phyloP scores from a whole-genome alignment of 2,888 invertebrate species.

The Drosophila peninsularis region DNA sequence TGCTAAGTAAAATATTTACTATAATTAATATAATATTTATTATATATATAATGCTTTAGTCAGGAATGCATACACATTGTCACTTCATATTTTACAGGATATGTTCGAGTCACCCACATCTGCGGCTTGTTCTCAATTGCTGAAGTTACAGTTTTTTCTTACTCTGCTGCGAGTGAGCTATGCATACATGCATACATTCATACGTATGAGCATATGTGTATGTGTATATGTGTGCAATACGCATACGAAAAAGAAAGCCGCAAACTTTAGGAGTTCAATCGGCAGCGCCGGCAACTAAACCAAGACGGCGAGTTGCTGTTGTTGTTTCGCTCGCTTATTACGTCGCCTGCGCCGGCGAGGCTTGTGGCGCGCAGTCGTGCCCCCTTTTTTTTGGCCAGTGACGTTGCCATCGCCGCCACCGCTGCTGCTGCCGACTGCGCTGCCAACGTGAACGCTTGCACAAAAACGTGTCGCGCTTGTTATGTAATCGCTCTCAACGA shows the following conservation, averaged over 20 bases:
- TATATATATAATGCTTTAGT: too few relatives aligned
- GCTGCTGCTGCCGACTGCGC: slow-evolving; percentile 13
- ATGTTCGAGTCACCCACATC: slow-evolving; percentile 1
- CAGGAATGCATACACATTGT: too few relatives aligned
- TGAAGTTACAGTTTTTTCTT: slow-evolving; percentile 34
- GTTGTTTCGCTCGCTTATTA: slow-evolving; percentile 49
- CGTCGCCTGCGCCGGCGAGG: slow-evolving; percentile 51
- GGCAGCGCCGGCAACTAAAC: slow-evolving; percentile 31
- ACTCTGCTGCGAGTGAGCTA: not conserved
- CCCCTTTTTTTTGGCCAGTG: slow-evolving; percentile 74
- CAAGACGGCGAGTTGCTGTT: slow-evolving; percentile 16
- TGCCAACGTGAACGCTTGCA: slow-evolving; percentile 35
- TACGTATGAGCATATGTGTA: not conserved
- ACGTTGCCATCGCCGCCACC: slow-evolving; percentile 56
- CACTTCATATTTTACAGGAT: slow-evolving; percentile 14
- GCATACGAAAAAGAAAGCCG: slow-evolving; percentile 53
- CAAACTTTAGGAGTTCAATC: slow-evolving; percentile 53
- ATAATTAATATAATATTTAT: too few relatives aligned
- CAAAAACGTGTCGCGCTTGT: slow-evolving; percentile 63
- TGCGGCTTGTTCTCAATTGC: not conserved
- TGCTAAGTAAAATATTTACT: too few relatives aligned
- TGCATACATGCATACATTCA: not conserved
- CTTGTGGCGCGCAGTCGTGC: slow-evolving; percentile 70
- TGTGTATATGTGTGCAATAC: not conserved
- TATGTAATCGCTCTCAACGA: slow-evolving; percentile 54